These are phyloP conservation scores for Candoia aspera DNA, from an alignment of 2,113 vertebrate species.

Conservation along the genomic window DNA sequence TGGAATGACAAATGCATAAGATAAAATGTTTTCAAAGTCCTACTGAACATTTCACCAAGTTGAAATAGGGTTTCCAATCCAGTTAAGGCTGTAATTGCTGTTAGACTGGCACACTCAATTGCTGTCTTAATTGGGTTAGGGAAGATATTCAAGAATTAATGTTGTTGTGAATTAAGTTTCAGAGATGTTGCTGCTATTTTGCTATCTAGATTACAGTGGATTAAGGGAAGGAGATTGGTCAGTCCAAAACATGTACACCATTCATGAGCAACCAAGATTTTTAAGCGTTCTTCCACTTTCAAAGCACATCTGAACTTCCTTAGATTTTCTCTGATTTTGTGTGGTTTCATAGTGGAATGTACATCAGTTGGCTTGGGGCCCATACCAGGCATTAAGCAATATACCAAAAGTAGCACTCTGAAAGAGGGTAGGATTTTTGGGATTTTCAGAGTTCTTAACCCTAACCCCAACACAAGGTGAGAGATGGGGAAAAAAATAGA, in stretches of 20 bases:
- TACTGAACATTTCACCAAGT: constrained; percentile 62
- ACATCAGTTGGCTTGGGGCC: too few relatives aligned
- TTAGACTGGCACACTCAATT: constrained; percentile 61
- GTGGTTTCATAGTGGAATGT: too few relatives aligned
- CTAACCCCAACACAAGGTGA: too few relatives aligned
- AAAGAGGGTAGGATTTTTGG: too few relatives aligned
- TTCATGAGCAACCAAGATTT: not conserved
- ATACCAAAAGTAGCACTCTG: too few relatives aligned
- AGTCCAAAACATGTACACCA: too few relatives aligned
- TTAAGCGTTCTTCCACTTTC: not conserved
- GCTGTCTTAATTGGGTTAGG: constrained; percentile 62
- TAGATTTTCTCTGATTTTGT: not conserved
- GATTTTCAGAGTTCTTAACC: too few relatives aligned
- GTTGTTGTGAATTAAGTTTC: constrained; percentile 74
- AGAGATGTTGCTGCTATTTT: constrained; percentile 73
- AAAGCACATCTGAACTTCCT: not conserved
- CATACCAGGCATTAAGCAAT: too few relatives aligned
- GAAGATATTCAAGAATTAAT: constrained; percentile 67
- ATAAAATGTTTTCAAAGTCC: constrained; percentile 66
- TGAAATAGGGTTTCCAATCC: constrained; percentile 62
- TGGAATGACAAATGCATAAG: constrained; percentile 66
- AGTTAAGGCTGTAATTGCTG: constrained; percentile 71
- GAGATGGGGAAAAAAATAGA: too few relatives aligned
- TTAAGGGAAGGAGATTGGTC: not conserved
- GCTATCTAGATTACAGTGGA: not conserved